phyloP scores from a whole-genome alignment of 2,888 invertebrate species.

The Diarsia rubi region DNA sequence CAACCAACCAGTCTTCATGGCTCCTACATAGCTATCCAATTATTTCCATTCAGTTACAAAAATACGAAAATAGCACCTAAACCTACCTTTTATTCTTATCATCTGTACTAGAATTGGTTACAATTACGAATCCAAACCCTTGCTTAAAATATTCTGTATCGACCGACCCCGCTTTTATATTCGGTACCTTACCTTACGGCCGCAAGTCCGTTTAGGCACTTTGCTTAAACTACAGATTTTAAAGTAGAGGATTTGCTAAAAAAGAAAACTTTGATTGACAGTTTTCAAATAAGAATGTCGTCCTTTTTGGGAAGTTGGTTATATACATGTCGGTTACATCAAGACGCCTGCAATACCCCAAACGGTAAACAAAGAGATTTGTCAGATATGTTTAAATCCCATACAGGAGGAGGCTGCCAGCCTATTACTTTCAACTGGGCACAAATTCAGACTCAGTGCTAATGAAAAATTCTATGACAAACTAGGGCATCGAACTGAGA shows the following conservation, averaged over 20 bases:
- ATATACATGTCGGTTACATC: no score
- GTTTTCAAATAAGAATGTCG: not conserved
- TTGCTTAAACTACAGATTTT: not conserved
- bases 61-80: not conserved
- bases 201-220: slow-evolving; percentile 27
- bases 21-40: not conserved
- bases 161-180: slow-evolving; percentile 36
- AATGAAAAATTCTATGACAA: no score
- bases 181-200: slow-evolving; percentile 8
- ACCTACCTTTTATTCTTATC: slow-evolving; percentile 5
- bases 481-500: no score
- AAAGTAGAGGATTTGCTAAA: not conserved
- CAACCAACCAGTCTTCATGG: no score
- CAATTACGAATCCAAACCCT: slow-evolving; percentile 23
- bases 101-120: slow-evolving; percentile 14
- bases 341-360: no score
- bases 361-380: no score
- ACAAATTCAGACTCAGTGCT: no score
- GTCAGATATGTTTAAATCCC: no score
- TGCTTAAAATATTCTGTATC: slow-evolving; percentile 50
- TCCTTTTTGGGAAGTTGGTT: no score
- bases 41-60: not conserved
- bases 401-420: no score
- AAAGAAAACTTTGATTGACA: slow-evolving; percentile 11
- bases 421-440: no score